Percentiles rank a stretch among this genome's conserved stretches.
Conservation (phyloP, 2,888 invertebrate species). For the Parascotia fuliginaria region DNA sequence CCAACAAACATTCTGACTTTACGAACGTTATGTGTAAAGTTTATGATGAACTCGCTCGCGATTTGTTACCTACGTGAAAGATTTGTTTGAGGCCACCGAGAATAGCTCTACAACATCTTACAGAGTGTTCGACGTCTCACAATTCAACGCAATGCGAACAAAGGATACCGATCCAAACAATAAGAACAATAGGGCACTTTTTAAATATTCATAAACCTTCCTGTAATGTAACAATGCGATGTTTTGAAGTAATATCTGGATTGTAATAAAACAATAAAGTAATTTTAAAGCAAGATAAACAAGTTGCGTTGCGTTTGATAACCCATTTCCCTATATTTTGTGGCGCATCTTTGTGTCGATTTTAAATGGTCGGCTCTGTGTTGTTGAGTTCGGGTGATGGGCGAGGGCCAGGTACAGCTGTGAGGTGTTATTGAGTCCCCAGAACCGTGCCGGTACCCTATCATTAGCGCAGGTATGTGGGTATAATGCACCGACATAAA, state of each 20-base stretch:
- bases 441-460: constrained; percentile 61
- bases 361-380: constrained; percentile 50
- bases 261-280: constrained; percentile 60
- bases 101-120: constrained; percentile 6
- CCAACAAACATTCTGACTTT: constrained; percentile 46
- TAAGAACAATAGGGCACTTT: constrained; percentile 22
- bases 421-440: constrained; percentile 68
- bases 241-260: constrained; percentile 22
- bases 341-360: constrained; percentile 52
- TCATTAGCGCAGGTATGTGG: constrained; percentile 76
- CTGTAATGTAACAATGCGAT: constrained; percentile 15
- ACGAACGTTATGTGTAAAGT: constrained; percentile 35
- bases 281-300: constrained; percentile 47
- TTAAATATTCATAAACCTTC: constrained; percentile 27
- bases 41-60: constrained; percentile 31
- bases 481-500: constrained; percentile 52
- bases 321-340: constrained; percentile 58
- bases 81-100: constrained; percentile 14
- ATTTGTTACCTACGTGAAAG: constrained; percentile 24
- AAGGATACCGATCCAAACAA: constrained; percentile 7
- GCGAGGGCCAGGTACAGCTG: constrained; percentile 49
- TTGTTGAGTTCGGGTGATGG: constrained; percentile 13
- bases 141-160: constrained; percentile 13
- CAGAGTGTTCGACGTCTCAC: constrained; percentile 12
- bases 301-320: constrained; percentile 52